These are phyloP conservation scores for Podabrus alpinus DNA, from an alignment of 2,888 invertebrate species.

Conservation along the genomic window DNA sequence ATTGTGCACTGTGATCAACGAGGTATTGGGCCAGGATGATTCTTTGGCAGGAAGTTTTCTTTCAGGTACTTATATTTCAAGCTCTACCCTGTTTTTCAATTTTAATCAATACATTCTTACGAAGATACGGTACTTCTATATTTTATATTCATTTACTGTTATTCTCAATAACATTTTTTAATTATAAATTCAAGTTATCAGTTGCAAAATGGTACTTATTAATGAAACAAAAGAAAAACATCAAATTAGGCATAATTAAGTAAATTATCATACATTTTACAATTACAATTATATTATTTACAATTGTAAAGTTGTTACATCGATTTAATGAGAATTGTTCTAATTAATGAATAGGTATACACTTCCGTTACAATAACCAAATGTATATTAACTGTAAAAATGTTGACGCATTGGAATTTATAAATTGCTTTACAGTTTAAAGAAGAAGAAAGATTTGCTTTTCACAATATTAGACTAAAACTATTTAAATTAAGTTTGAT, in stretches of 20 bases:
- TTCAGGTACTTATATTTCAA: slow-evolving; percentile 65
- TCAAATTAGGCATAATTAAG: background rate
- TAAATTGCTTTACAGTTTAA: background rate
- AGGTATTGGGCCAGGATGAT: slow-evolving; percentile 66
- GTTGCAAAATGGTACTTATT: background rate
- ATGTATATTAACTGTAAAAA: background rate
- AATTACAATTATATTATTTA: background rate
- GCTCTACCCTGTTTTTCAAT: background rate
- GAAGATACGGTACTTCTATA: slow-evolving; percentile 8
- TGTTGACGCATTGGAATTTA: background rate
- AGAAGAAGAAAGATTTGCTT: background rate
- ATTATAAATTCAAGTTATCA: too few species aligned
- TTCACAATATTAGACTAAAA: background rate
- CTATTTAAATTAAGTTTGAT: background rate
- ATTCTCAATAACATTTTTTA: background rate
- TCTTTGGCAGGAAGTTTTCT: slow-evolving; percentile 82
- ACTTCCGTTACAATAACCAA: background rate
- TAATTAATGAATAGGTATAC: background rate
- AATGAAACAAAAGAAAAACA: background rate
- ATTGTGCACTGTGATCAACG: slow-evolving; percentile 42
- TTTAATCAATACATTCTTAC: background rate
- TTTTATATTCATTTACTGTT: slow-evolving; percentile 18
- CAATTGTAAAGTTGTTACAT: background rate
- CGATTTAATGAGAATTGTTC: background rate
- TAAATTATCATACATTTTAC: background rate